Conservation (phyloP, 2,888 invertebrate species). For the Erebia palarica region DNA sequence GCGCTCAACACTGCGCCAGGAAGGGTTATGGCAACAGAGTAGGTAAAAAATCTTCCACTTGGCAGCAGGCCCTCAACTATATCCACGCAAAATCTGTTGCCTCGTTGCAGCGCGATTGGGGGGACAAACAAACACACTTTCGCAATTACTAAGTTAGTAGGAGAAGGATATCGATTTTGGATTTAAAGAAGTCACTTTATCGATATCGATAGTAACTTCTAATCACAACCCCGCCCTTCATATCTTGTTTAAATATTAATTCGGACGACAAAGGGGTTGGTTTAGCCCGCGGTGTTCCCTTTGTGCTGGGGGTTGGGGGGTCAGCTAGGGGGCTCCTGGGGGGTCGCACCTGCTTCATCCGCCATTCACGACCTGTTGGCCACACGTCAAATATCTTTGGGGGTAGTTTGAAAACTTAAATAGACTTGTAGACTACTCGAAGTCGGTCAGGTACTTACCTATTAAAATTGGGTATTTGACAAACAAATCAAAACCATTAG, state of each 20-base stretch:
- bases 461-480: no score
- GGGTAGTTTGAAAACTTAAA: constrained; percentile 12
- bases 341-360: constrained; percentile 22
- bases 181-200: not conserved
- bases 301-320: constrained; percentile 34
- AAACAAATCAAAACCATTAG: no score
- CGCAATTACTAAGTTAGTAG: no score
- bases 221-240: constrained; percentile 45
- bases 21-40: no score
- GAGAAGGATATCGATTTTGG: no score
- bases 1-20: no score
- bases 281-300: constrained; percentile 46
- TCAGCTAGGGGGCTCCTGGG: constrained; percentile 12
- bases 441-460: not conserved
- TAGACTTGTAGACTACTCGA: not conserved
- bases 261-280: constrained; percentile 63
- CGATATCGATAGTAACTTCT: constrained; percentile 27
- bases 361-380: constrained; percentile 15
- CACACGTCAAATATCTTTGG: constrained; percentile 8
- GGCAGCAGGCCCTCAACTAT: no score
- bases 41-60: no score
- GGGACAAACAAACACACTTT: no score
- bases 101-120: no score
- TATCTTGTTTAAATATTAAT: constrained; percentile 74
- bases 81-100: no score